Percentiles rank a stretch among this genome's conserved stretches.
These are phyloP conservation scores for Hypanus sabinus DNA, from an alignment of 2,113 vertebrate genomes.

Conservation along the genomic window DNA sequence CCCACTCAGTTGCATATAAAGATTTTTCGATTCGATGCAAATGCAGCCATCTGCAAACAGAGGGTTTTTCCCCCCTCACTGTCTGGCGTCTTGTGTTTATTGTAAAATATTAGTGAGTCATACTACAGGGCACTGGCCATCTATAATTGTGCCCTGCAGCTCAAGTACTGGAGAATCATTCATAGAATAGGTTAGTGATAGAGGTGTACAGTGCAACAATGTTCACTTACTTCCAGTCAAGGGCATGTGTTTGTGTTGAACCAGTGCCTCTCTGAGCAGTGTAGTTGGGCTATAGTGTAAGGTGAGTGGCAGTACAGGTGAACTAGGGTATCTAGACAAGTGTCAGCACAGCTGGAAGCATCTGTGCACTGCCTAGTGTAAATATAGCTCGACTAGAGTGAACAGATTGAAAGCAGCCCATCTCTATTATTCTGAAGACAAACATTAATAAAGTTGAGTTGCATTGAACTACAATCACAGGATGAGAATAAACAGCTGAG, in stretches of 20 bases:
- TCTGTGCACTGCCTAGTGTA: too few species aligned
- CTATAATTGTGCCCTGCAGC: neutral
- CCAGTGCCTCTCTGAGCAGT: neutral
- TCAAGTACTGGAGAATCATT: neutral
- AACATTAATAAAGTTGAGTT: too few species aligned
- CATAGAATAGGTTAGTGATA: neutral
- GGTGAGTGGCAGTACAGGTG: too few species aligned
- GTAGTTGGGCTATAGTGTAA: neutral
- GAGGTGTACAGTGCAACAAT: neutral
- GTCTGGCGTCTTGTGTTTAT: neutral
- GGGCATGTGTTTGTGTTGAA: neutral
- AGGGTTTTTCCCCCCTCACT: neutral
- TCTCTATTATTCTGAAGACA: too few species aligned
- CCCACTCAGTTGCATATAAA: neutral
- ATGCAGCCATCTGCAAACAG: neutral
- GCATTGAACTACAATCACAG: too few species aligned
- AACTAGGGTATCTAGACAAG: too few species aligned
- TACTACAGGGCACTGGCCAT: neutral
- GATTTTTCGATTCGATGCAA: neutral
- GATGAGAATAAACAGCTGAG: too few species aligned
- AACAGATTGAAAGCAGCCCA: too few species aligned
- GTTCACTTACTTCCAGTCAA: neutral
- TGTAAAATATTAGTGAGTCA: neutral
- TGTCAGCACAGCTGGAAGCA: too few species aligned
- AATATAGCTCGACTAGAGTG: too few species aligned